Evolutionary conservation across 2,888 invertebrate species (phyloP), one percentile per base, ranked within the genome.

Genomic region (Macrosoma leucophasiata): DNA sequence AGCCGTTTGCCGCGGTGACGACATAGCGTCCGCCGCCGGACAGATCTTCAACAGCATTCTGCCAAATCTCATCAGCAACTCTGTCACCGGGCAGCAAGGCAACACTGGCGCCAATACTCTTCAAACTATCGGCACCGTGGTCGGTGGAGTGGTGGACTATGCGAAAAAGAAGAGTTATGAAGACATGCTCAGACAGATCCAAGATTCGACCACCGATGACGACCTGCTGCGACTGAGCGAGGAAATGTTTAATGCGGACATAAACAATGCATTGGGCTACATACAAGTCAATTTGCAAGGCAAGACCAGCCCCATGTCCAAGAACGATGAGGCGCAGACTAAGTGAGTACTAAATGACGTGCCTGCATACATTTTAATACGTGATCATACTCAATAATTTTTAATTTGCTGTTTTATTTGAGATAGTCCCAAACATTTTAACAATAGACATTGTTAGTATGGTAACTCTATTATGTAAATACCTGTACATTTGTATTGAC

Each of bases 251-350:
- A 87, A 86, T 43, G 88, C 90, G 51, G 94, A 94, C 58, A 70
- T 81, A 13, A 93, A 92, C 66, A 93, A 92, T 60, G 91, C 91
- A n/a, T 84, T 90, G 29, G 87, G 75, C 55, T 87, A 88, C 54
- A 88, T 93, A 25, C 88, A 86, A 17, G 72, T 94, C 17, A 91
- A 93, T 68, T 70, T 89, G 42, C 94, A 94, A 75, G 91, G 91
- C 39, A 88, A 88, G 65, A 93, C 93, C 4, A 87, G 88, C 12
- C 88, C 92, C 25, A 86, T 89, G 54, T 90, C 90, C 15, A 82
- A 82, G 41, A 85, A 74, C 29, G 94, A 94, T 63, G 89, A 91
- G 62, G 93, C 94, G 6, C 89, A 90, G 36, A 64, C 88, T 53
- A 90, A 89, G 56, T 57, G 29, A 50, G 55, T 43, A 39, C 4